Percentiles rank a stretch among this genome's conserved stretches.
These are phyloP conservation scores for Dryocosmus kuriphilus DNA, from an alignment of 2,888 invertebrate genomes.

Conservation along the genomic window DNA sequence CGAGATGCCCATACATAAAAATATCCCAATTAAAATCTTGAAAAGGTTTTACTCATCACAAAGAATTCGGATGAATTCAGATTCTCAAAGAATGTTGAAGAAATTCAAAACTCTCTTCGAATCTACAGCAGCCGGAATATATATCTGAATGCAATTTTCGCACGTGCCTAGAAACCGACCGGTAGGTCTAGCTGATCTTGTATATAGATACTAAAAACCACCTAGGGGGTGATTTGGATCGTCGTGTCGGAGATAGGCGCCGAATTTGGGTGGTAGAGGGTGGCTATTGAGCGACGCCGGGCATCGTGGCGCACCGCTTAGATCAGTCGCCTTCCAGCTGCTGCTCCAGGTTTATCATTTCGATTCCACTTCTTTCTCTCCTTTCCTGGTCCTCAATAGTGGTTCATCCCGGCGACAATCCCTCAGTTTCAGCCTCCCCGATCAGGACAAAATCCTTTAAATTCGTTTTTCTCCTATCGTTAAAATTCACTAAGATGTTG, in stretches of 20 bases:
- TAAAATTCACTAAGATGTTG: conserved; percentile 82
- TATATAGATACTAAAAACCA: neutral
- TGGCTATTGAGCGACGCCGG: conserved; percentile 81
- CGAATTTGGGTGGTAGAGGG: conserved; percentile 47
- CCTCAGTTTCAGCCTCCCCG: conserved; percentile 42
- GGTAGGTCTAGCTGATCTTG: neutral
- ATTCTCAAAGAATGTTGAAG: neutral
- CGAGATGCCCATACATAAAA: neutral
- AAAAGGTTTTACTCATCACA: neutral
- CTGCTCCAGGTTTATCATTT: conserved; percentile 79
- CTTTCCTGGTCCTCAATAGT: conserved; percentile 71
- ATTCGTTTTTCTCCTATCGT: conserved; percentile 23
- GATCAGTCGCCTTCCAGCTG: conserved; percentile 82
- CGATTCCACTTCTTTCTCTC: conserved; percentile 69
- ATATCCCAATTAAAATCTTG: neutral
- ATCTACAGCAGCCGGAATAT: neutral
- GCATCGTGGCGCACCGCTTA: conserved; percentile 80
- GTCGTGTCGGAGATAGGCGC: conserved; percentile 8
- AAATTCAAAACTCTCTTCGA: neutral
- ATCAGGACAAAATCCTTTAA: conserved; percentile 24
- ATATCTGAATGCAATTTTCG: neutral
- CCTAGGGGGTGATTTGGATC: neutral
- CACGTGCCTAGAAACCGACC: conserved; percentile 1
- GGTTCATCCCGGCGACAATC: conserved; percentile 55
- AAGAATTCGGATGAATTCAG: neutral